Evolutionary conservation across 1,140 invertebrate species (phyloP), one percentile per base, ranked within the genome.

Genomic region (Ceratina calcarata): DNA sequence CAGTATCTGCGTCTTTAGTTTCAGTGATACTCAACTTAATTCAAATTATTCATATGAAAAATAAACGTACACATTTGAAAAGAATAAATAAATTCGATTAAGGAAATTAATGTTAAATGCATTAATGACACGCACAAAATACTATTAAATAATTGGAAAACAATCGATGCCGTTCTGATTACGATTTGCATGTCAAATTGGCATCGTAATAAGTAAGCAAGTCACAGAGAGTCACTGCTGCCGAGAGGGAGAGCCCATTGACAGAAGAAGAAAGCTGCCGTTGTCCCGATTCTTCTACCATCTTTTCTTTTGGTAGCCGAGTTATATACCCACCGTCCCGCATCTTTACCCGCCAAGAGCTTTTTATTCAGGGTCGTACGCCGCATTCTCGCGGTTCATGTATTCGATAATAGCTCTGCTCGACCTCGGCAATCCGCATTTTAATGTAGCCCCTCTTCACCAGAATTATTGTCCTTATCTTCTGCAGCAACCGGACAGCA

Each of bases 191-290:
- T n/a, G n/a, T n/a, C n/a, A n/a, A n/a, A n/a, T n/a, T n/a, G n/a
- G n/a, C n/a, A n/a, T n/a, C n/a, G n/a, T n/a, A n/a, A n/a, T n/a
- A n/a, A n/a, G n/a, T n/a, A n/a, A n/a, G n/a, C n/a, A n/a, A n/a
- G n/a, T n/a, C n/a, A n/a, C 22, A 61, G 70, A 76, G 64, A 66
- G 18, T 18, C 64, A 6, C 64, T 18, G 3, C 7, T 27, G 62
- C n/a, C 27, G 32, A 3, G 37, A 76, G 64, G 68, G 53, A 51
- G 37, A 78, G 27, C 51, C 51, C 20, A 45, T 61, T 57, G 24
- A 86, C 58, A 81, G 86, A 86, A 86, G 84, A 67, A 73, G 74
- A 78, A 69, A 72, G 62, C 62, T 22, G 18, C 61, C 45, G 37
- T 62, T 72, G 76, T 71, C 22, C 60, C 24, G 69, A 70, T 78